Conservation (phyloP, 2,113 vertebrate genomes). For the Nesogale talazaci region DNA sequence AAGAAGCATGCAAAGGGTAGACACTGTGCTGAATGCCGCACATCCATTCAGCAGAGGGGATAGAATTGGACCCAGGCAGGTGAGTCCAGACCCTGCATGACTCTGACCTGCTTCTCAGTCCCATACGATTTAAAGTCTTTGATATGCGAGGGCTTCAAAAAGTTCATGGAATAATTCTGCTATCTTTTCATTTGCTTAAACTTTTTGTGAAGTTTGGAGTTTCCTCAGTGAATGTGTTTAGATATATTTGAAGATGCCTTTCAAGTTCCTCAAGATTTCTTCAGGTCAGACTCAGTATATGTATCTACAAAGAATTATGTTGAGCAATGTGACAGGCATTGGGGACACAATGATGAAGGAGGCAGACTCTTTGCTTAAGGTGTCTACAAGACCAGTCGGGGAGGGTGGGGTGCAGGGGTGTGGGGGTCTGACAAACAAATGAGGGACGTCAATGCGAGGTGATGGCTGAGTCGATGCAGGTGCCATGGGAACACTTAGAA, state of each 20-base stretch:
- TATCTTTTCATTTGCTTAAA: too few species aligned
- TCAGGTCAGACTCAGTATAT: background rate
- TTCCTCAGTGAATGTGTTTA: background rate
- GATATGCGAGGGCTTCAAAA: too few species aligned
- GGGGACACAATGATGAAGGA: background rate
- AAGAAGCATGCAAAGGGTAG: background rate
- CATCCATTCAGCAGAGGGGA: background rate
- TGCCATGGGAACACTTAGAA: background rate
- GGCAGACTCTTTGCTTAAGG: background rate
- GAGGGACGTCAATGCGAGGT: background rate
- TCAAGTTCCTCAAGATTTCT: background rate
- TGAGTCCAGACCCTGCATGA: background rate
- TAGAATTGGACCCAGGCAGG: background rate
- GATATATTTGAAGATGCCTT: constrained; percentile 15
- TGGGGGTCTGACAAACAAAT: background rate
- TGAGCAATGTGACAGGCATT: background rate
- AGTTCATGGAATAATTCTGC: too few species aligned
- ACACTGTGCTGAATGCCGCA: background rate
- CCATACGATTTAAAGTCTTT: background rate
- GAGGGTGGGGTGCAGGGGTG: background rate
- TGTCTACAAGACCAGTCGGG: background rate
- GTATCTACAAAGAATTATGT: background rate
- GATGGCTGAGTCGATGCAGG: background rate
- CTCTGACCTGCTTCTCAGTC: background rate
- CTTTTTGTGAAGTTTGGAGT: too few species aligned